Evolutionary conservation across 2,113 vertebrate species (phyloP).

Genomic region (Muscicapa adusta): DNA sequence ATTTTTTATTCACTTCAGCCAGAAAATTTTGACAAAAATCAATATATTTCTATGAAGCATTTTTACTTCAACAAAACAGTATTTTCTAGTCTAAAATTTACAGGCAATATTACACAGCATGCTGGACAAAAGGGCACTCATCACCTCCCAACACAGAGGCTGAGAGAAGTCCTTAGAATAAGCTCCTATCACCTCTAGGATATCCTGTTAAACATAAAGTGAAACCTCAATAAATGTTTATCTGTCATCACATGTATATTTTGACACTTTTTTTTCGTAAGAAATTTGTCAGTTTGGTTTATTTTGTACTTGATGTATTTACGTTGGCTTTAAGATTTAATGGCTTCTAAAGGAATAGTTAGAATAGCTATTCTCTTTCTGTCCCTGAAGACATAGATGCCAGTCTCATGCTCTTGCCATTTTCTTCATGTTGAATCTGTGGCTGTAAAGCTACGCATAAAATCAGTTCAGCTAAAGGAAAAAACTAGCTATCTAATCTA

Average conservation of each 20-base stretch:
- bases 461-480: not conserved
- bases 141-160: not conserved
- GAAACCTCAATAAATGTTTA: not conserved
- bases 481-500: not conserved
- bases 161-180: not conserved
- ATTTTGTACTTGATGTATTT: not conserved
- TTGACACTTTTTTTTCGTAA: not conserved
- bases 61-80: not conserved
- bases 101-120: not conserved
- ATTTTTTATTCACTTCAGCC: not conserved
- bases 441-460: not conserved
- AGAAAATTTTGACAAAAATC: not conserved
- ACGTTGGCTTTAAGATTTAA: not conserved
- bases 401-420: not conserved
- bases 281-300: not conserved
- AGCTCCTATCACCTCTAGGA: not conserved
- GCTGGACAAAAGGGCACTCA: not conserved
- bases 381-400: not conserved
- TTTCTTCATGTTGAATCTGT: not conserved
- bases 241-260: not conserved
- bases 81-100: not conserved
- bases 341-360: not conserved
- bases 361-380: fast-evolving
- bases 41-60: not conserved
- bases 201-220: not conserved